Percentiles rank a stretch among this genome's conserved stretches.
Evolutionary conservation across 2,113 vertebrate species (phyloP).

Genomic region (Sitta europaea): DNA sequence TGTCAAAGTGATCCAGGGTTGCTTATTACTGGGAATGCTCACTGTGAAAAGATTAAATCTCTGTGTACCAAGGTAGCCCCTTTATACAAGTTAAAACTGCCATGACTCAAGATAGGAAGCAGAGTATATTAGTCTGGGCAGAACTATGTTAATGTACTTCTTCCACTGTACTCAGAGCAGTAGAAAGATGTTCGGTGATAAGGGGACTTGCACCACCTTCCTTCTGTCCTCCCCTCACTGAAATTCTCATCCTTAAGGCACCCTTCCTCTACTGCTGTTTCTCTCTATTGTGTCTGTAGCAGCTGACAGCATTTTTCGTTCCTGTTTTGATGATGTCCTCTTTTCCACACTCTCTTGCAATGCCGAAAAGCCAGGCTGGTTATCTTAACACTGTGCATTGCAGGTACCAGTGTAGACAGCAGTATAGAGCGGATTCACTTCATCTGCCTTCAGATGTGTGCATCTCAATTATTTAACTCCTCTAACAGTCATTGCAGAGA

Average conservation of each 20-base stretch:
- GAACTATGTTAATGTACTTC: neutral
- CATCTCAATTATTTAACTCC: neutral
- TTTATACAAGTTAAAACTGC: neutral
- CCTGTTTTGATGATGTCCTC: neutral
- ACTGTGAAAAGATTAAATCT: neutral
- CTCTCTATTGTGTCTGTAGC: neutral
- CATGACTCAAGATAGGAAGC: neutral
- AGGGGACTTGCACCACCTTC: neutral
- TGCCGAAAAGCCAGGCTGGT: neutral
- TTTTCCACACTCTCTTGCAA: neutral
- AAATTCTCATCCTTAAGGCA: neutral
- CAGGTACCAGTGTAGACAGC: neutral
- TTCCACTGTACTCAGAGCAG: neutral
- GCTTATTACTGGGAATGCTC: conserved; percentile 5
- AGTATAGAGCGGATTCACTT: neutral
- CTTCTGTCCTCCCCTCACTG: neutral
- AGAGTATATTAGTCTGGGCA: neutral
- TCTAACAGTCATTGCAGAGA: neutral
- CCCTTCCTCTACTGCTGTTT: neutral
- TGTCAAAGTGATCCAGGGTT: neutral
- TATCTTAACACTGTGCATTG: neutral
- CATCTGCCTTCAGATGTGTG: neutral
- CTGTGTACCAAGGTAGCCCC: neutral
- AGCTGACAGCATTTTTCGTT: neutral
- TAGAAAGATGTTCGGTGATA: neutral